These are phyloP conservation scores for Eilema depressum DNA, from an alignment of 2,888 invertebrate species.

Conservation along the genomic window DNA sequence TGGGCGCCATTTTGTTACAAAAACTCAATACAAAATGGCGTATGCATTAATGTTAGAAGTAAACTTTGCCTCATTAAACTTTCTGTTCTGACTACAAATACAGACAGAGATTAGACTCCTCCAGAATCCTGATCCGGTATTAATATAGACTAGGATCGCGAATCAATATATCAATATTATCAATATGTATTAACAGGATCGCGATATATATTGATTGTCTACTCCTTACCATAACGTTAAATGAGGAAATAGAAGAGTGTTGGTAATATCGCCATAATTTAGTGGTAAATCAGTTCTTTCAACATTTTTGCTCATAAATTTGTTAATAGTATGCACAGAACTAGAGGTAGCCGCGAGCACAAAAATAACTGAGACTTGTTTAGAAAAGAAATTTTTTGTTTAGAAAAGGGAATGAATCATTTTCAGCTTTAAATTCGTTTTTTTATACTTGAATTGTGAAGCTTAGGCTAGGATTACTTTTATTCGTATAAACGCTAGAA, in stretches of 20 bases:
- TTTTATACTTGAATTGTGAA: background rate
- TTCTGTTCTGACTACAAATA: too few relatives aligned
- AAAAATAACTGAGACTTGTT: constrained; percentile 20
- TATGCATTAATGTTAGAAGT: too few relatives aligned
- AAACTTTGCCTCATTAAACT: too few relatives aligned
- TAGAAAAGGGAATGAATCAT: constrained; percentile 27
- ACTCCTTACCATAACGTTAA: too few relatives aligned
- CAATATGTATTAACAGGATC: too few relatives aligned
- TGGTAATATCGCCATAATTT: background rate
- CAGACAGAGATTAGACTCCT: too few relatives aligned
- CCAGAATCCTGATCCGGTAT: too few relatives aligned
- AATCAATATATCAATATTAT: too few relatives aligned
- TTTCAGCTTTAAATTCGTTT: background rate
- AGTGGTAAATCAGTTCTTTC: constrained; percentile 3
- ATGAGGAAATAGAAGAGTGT: too few relatives aligned
- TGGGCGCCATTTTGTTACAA: background rate
- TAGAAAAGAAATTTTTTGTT: constrained; percentile 7
- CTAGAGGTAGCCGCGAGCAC: constrained; percentile 47
- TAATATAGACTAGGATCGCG: too few relatives aligned
- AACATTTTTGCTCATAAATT: background rate
- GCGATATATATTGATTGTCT: too few relatives aligned
- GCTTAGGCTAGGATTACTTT: background rate
- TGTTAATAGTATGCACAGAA: constrained; percentile 36
- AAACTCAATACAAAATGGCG: too few relatives aligned
- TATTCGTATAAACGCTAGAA: background rate